Evolutionary conservation across 2,797 vertebrate genomes (phyloP).

Genomic region (Pterois miles): DNA sequence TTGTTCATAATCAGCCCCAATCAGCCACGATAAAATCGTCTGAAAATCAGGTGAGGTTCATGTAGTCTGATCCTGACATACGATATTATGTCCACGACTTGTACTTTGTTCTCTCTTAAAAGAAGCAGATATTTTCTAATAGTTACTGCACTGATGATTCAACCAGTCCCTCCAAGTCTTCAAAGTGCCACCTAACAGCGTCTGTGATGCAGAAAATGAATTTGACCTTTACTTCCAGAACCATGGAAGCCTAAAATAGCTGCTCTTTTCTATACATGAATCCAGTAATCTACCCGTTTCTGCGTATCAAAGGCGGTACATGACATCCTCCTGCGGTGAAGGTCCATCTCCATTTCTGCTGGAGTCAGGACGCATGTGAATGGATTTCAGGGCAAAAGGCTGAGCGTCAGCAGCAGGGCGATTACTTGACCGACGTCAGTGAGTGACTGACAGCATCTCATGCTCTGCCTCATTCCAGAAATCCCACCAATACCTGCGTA

Average conservation of each 20-base stretch:
- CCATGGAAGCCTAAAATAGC: constrained; percentile 9
- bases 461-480: constrained; percentile 34
- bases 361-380: constrained; percentile 46
- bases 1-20: too few species aligned
- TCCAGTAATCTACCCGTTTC: constrained; percentile 15
- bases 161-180: neutral
- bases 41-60: too few species aligned
- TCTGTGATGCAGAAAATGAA: constrained; percentile 20
- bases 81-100: too few species aligned
- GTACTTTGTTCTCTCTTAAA: too few species aligned
- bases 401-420: constrained; percentile 66
- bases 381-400: constrained; percentile 50
- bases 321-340: constrained; percentile 8
- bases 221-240: constrained; percentile 40
- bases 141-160: neutral
- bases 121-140: neutral
- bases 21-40: too few species aligned
- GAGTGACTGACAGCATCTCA: constrained; percentile 49
- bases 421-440: constrained; percentile 68
- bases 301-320: constrained; percentile 34
- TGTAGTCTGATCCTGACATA: too few species aligned
- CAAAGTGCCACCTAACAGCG: neutral
- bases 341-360: constrained; percentile 49
- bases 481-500: constrained; percentile 27
- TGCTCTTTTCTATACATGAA: neutral